Base-by-base conservation (phyloP, 2,797 vertebrate genomes). In the Enteromius argenteus region DNA sequence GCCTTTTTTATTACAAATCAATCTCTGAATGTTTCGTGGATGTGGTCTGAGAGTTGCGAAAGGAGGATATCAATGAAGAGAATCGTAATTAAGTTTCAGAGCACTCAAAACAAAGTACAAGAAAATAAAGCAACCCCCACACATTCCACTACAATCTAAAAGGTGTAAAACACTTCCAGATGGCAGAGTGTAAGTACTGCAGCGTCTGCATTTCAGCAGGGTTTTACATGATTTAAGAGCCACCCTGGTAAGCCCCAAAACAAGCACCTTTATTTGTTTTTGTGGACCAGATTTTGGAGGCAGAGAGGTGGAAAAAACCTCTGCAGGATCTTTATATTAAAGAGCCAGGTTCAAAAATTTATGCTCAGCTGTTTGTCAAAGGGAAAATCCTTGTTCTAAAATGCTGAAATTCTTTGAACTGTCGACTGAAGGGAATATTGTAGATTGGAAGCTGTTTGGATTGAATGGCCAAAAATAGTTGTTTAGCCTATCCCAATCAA, bases 101-200 rank as follows among this genome's bases (percentile, higher is more conserved):
- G 81, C 84, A 85, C 83, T 86, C 81, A 83, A 88, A 90, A 86
- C 89, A 87, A 90, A 60, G 53, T n/a, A 64, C 39, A 76, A 81
- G 81, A 79, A 83, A 84, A 86, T 85, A 90, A 81, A 93, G 92
- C 87, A 80, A 89, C 88, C 89, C 86, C 88, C 86, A 87, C 87
- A 91, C 94, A 95, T 95, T 96, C 94, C 94, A 90, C 21, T 74
- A 87, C 82, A 88, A 91, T 92, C 92, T 91, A 87, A 93, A 94
- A 95, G 93, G 94, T 94, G 93, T 93, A 94, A 96, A 96, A 92
- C 87, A 87, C 91, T 96, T 95, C 94, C 95, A 96, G 95, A 95
- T 95, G 95, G 91, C 88, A 62, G 89, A 87, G 86, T 89, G 90
- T 88, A 90, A 92, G 90, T 90, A 93, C 89, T 93, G 91, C 93